Conservation (phyloP, 1,140 invertebrate species). For the Megathymus violae region DNA sequence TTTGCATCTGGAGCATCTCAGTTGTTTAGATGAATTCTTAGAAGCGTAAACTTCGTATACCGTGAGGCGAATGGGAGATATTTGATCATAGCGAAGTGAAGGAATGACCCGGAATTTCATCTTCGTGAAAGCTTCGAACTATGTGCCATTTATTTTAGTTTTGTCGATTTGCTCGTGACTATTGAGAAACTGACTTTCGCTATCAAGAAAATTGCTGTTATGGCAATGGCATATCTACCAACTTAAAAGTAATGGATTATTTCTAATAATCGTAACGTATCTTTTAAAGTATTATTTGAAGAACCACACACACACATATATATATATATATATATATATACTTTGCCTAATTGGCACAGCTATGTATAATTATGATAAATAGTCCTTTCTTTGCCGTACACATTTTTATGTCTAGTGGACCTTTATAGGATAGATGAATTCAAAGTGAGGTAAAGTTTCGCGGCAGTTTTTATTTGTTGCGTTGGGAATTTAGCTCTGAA, state of each 20-base stretch:
- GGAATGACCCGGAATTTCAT: constrained; percentile 67
- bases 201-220: constrained; percentile 43
- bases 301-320: no score
- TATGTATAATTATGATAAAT: no score
- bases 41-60: constrained; percentile 36
- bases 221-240: neutral
- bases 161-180: constrained; percentile 60
- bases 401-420: no score
- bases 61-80: constrained; percentile 39
- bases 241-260: neutral
- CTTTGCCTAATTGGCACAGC: no score
- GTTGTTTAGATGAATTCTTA: constrained; percentile 35
- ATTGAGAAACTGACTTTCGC: constrained; percentile 54
- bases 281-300: no score
- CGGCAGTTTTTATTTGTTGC: no score
- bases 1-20: constrained; percentile 11
- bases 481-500: no score
- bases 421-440: no score
- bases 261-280: neutral
- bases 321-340: no score
- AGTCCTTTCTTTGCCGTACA: no score
- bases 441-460: no score
- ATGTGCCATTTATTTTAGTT: constrained; percentile 71
- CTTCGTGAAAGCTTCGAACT: constrained; percentile 66
- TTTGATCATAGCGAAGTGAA: constrained; percentile 57